These are phyloP conservation scores for Amphilophus citrinellus DNA, from an alignment of 2,113 vertebrate genomes.

Conservation along the genomic window DNA sequence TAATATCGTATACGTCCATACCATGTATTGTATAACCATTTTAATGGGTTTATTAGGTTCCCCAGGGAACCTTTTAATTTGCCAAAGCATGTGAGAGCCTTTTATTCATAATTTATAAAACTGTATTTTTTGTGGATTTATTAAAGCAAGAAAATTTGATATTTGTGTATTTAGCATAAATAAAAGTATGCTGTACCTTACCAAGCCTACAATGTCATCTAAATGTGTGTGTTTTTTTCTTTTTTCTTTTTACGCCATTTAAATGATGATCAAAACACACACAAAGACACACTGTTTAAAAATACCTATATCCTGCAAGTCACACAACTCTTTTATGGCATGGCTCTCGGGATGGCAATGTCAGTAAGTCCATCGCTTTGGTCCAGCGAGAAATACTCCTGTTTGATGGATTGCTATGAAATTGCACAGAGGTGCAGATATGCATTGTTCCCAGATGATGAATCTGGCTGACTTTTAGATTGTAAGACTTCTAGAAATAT, in stretches of 20 bases:
- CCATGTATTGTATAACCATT: not conserved
- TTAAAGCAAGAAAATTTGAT: constrained; percentile 21
- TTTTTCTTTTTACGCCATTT: not conserved
- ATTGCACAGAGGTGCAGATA: constrained; percentile 6
- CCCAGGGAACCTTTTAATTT: constrained; percentile 41
- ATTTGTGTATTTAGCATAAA: not conserved
- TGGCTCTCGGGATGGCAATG: not conserved
- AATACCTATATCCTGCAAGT: not conserved
- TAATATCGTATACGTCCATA: not conserved
- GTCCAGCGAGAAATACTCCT: not conserved
- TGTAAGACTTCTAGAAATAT: not conserved
- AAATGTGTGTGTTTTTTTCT: too few species aligned
- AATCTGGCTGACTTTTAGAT: constrained; percentile 11
- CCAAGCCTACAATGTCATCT: not conserved
- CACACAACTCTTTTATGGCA: not conserved
- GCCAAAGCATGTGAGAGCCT: constrained; percentile 19
- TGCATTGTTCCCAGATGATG: not conserved
- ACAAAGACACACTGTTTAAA: not conserved
- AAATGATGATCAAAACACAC: constrained; percentile 17
- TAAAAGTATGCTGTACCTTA: not conserved
- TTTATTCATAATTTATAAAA: constrained; percentile 63
- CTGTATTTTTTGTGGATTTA: constrained; percentile 21
- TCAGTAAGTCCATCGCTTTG: constrained; percentile 4
- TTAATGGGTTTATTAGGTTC: constrained; percentile 16
- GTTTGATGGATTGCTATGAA: constrained; percentile 6